Base-by-base conservation (phyloP, 2,888 invertebrate species). In the Euspilapteryx auroguttella region DNA sequence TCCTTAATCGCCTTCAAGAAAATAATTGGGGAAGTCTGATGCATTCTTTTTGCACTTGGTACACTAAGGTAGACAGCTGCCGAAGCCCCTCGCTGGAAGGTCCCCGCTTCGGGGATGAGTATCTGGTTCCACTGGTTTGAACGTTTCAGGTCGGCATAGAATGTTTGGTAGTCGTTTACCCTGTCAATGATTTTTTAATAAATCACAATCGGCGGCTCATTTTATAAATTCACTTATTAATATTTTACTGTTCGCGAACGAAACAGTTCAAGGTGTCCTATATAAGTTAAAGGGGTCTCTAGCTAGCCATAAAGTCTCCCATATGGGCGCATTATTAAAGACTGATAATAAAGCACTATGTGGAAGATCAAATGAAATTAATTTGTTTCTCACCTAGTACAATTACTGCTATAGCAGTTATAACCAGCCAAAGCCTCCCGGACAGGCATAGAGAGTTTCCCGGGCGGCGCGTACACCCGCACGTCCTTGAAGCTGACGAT, bases 1-100 rank as follows among this genome's bases (percentile, higher is more conserved):
- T 94, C 96, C 64, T 98, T 98, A 39, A 86, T 81, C 0, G 94
- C 91, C 51, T 94, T 94, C 66, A 94, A 71, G 33, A 83, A 79
- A 28, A 93, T 85, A 20, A 96, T 85, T 0, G 94, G 94, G 0
- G 94, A 94, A 3, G 85, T 75, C 32, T 78, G 76, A 35, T 80
- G 73, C 21, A 86, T 45, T 10, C 80, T 49, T 45, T 85, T 84
- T 15, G 79, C 66, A 15, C 58, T 49, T 0, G 83, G 80, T 24
- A 87, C 69, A 34, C 79, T 77, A 17, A 79, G 69, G 14, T 78
- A 80, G 32, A 86, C 79, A 2, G 86, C 85, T 32, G 85, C 84
- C 6, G 89, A 89, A 0, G 84, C 87, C 1, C 90, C 87, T 21
- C 79, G 69, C 37, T 85, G 85, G 47, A 84, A 86, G 0, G 83